Conservation (phyloP, 1,140 invertebrate species). For the Tenebrio molitor region DNA sequence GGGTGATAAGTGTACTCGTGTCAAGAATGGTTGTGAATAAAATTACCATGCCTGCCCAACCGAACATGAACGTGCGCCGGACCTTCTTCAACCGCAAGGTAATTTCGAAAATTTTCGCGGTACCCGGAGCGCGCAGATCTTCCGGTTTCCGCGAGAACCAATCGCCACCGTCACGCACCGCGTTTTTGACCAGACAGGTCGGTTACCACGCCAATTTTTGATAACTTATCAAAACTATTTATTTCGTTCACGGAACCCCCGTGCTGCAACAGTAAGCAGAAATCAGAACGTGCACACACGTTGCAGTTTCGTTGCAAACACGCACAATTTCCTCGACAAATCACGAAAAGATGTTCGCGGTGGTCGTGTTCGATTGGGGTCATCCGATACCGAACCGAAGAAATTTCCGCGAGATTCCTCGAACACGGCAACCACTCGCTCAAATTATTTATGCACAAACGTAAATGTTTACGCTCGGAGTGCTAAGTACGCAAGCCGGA, state of each 20-base stretch:
- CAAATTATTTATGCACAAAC: background rate
- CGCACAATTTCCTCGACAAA: too few relatives aligned
- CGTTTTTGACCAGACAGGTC: too few relatives aligned
- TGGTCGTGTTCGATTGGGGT: background rate
- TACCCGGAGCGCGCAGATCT: too few relatives aligned
- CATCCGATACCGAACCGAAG: background rate
- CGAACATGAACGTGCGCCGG: constrained; percentile 58
- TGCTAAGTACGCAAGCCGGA: constrained; percentile 29
- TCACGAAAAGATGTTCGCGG: background rate
- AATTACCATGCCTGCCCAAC: constrained; percentile 57
- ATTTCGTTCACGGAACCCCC: too few relatives aligned
- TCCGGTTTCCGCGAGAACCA: too few relatives aligned
- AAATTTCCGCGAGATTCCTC: background rate
- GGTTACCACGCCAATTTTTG: too few relatives aligned
- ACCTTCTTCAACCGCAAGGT: constrained; percentile 58
- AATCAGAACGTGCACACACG: too few relatives aligned
- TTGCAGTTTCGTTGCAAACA: too few relatives aligned
- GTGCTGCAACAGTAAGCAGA: too few relatives aligned
- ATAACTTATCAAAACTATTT: too few relatives aligned
- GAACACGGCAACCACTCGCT: background rate
- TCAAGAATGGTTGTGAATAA: constrained; percentile 59
- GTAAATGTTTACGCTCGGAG: constrained; percentile 31
- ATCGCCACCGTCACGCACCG: too few relatives aligned
- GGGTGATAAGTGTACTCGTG: background rate
- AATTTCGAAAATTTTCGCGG: too few relatives aligned